Percentiles rank a stretch among this genome's conserved stretches.
Evolutionary conservation across 2,113 vertebrate genomes (phyloP).

Genomic region (Carassius gibelio): DNA sequence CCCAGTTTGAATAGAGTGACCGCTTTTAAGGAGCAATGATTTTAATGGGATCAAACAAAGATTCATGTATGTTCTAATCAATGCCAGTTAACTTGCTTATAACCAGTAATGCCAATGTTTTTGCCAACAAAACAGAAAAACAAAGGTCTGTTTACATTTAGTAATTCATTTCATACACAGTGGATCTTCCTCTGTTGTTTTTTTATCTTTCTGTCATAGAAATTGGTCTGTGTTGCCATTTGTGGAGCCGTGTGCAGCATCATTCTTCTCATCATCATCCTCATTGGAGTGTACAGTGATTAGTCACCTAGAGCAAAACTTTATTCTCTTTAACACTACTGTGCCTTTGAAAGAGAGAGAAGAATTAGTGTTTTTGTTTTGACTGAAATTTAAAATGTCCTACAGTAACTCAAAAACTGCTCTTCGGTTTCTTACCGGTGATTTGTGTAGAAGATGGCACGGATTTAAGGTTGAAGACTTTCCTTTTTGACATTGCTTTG

Average conservation of each 20-base stretch:
- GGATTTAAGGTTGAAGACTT: neutral
- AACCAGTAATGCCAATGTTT: too few species aligned
- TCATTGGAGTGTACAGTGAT: conserved; percentile 72
- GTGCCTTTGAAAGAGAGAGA: neutral
- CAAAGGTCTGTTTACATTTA: neutral
- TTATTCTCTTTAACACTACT: neutral
- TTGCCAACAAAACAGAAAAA: neutral
- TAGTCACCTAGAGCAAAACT: neutral
- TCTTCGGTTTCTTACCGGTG: neutral
- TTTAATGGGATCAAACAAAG: neutral
- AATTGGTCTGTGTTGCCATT: conserved; percentile 80
- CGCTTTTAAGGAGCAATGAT: neutral
- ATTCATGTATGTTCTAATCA: neutral
- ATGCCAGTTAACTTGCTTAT: neutral
- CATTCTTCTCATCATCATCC: conserved; percentile 78
- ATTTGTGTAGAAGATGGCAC: conserved; percentile 2
- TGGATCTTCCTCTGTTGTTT: neutral
- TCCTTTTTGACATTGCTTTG: neutral
- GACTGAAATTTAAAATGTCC: neutral
- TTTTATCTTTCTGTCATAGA: conserved; percentile 71
- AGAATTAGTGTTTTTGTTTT: neutral
- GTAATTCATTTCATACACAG: neutral
- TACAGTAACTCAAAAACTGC: neutral
- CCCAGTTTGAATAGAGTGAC: neutral
- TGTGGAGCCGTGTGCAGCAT: conserved; percentile 78